Percentiles rank a stretch among this genome's conserved stretches.
These are phyloP conservation scores for Coregonus clupeaformis DNA, from an alignment of 2,113 vertebrate species.

Conservation along the genomic window DNA sequence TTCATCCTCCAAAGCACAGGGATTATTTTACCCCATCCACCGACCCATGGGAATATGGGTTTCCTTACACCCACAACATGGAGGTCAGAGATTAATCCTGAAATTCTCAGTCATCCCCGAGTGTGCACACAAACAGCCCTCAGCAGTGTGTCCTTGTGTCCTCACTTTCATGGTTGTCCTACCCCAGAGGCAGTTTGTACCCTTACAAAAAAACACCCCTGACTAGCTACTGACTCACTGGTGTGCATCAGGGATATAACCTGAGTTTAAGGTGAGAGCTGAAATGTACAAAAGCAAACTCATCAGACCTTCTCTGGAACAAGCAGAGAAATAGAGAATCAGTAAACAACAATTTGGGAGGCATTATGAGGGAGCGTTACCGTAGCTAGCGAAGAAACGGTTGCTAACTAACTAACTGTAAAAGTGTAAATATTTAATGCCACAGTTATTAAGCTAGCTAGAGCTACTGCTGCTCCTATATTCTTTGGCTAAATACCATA, in stretches of 20 bases:
- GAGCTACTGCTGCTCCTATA: too few relatives aligned
- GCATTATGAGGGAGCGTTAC: too few relatives aligned
- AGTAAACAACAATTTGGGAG: too few relatives aligned
- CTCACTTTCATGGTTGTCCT: background rate
- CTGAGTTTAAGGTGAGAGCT: background rate
- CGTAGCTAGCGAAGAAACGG: too few relatives aligned
- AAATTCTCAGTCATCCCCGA: background rate
- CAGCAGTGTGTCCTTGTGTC: constrained; percentile 1
- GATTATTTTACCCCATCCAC: background rate
- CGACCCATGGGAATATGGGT: background rate
- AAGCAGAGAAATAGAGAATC: background rate
- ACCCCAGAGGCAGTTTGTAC: constrained; percentile 6
- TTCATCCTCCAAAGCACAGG: background rate
- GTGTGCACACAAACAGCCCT: background rate
- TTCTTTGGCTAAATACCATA: too few relatives aligned
- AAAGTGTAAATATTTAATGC: background rate
- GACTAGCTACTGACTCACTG: constrained; percentile 6
- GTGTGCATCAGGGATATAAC: constrained; percentile 5
- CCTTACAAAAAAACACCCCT: background rate
- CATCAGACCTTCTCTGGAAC: background rate
- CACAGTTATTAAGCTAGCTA: background rate
- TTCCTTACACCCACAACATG: background rate
- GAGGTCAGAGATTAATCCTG: background rate
- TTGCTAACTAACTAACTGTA: too few relatives aligned
- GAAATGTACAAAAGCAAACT: background rate